These are phyloP conservation scores for Amazona vittata DNA, from an alignment of 2,113 vertebrate species.

Conservation along the genomic window DNA sequence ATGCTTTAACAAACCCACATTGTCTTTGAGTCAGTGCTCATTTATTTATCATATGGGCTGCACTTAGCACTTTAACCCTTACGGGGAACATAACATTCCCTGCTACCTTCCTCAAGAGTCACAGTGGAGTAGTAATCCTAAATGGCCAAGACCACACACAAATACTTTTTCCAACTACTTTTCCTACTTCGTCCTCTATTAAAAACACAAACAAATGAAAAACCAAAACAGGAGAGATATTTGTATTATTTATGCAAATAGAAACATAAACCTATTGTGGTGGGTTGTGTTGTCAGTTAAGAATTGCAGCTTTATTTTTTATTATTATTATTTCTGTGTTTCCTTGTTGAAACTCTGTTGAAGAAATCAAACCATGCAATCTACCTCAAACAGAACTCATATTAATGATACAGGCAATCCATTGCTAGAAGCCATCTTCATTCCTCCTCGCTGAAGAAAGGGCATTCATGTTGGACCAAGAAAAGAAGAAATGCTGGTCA, in stretches of 20 bases:
- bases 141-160: background rate
- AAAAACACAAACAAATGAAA: background rate
- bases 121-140: background rate
- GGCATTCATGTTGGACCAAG: fast-evolving
- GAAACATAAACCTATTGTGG: background rate
- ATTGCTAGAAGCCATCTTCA: background rate
- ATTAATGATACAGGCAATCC: background rate
- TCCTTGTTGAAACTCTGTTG: background rate
- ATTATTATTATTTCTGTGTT: background rate
- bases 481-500: background rate
- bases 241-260: background rate
- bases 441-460: background rate
- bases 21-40: background rate
- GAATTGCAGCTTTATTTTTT: background rate
- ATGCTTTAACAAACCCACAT: conserved; percentile 17
- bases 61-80: background rate
- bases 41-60: background rate
- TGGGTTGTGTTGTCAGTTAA: background rate
- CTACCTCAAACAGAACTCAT: background rate
- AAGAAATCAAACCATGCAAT: background rate
- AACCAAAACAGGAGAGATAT: background rate
- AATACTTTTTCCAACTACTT: background rate
- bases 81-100: background rate
- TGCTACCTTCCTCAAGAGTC: background rate
- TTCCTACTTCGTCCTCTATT: background rate